Conservation (phyloP, 2,113 vertebrate species). For the Planiliza haematocheilus region DNA sequence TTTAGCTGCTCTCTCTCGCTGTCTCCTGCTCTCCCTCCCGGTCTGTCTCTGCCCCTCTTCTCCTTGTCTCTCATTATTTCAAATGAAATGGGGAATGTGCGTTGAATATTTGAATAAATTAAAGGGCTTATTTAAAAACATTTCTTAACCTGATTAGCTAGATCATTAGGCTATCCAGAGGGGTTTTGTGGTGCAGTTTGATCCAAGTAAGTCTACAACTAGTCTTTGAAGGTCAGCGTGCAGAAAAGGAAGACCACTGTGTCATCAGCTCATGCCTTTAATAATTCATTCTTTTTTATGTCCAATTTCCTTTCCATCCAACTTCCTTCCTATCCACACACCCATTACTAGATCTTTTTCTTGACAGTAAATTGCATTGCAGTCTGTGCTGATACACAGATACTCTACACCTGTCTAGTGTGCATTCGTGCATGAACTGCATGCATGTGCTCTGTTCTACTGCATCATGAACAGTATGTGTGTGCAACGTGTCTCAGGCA, state of each 20-base stretch:
- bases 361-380: background rate
- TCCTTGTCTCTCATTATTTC: conserved; percentile 78
- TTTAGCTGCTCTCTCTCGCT: conserved; percentile 42
- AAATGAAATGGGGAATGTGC: conserved; percentile 76
- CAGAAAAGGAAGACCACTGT: conserved; percentile 41
- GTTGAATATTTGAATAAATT: conserved; percentile 78
- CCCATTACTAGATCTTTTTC: background rate
- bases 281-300: conserved; percentile 48
- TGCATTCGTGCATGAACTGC: no score
- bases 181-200: conserved; percentile 44
- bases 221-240: conserved; percentile 66
- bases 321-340: background rate
- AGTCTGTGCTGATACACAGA: background rate
- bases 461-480: no score
- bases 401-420: background rate
- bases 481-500: no score
- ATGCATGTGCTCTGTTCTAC: no score
- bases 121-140: conserved; percentile 70
- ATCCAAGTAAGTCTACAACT: conserved; percentile 49
- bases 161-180: conserved; percentile 71
- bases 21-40: conserved; percentile 18
- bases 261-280: conserved; percentile 50
- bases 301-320: conserved; percentile 28
- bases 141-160: conserved; percentile 73
- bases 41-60: conserved; percentile 26